A percentile compares a stretch with the other conserved stretches of the same genome.
Evolutionary conservation across 2,797 vertebrate genomes (phyloP).

Genomic region (Sarcoramphus papa): DNA sequence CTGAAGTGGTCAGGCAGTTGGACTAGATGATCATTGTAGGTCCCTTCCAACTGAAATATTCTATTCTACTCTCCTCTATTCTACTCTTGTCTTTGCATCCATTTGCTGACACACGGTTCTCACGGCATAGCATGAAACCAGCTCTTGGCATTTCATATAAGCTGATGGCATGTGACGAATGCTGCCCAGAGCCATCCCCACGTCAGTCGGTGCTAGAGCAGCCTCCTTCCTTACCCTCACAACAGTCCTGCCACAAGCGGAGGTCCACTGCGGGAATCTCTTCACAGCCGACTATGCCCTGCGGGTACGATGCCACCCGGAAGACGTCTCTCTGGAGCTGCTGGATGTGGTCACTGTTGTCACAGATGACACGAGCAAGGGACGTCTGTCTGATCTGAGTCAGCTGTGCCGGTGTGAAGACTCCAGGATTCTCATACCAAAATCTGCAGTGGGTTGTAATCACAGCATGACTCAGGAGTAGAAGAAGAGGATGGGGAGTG

Average conservation of each 20-base stretch:
- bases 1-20: background rate
- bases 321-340: constrained; percentile 72
- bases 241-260: constrained; percentile 72
- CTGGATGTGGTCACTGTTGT: constrained; percentile 71
- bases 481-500: background rate
- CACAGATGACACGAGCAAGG: constrained; percentile 70
- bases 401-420: constrained; percentile 62
- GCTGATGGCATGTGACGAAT: fast-evolving
- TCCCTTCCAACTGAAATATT: background rate
- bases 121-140: background rate
- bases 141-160: background rate
- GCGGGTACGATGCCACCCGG: constrained; percentile 51
- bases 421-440: constrained; percentile 71
- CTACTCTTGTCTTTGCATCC: background rate
- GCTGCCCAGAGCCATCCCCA: background rate
- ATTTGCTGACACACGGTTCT: background rate
- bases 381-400: constrained; percentile 68
- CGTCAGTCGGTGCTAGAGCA: fast-evolving
- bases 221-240: constrained; percentile 56
- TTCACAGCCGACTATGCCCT: constrained; percentile 63
- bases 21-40: background rate
- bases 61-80: background rate
- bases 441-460: constrained; percentile 51
- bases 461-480: background rate
- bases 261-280: constrained; percentile 63